phyloP scores from a whole-genome alignment of 2,113 vertebrate genomes.

The Kryptolebias marmoratus region DNA sequence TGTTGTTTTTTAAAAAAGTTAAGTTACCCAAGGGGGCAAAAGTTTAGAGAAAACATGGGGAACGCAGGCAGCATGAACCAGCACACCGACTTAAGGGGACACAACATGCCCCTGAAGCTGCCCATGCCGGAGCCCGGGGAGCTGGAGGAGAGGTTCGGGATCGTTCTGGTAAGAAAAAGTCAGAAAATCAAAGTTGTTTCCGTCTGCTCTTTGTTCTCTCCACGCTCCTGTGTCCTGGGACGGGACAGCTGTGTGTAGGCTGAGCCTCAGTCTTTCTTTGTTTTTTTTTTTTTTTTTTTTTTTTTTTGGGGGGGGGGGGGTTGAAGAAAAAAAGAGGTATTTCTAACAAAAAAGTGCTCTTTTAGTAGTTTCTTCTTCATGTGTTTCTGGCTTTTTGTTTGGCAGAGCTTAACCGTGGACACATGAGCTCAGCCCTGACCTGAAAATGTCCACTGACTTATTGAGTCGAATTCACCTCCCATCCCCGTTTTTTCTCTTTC shows the following conservation, averaged over 20 bases:
- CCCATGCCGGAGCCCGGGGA: slow-evolving; percentile 94
- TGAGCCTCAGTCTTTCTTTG: slow-evolving; percentile 44
- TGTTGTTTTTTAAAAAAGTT: too few species aligned
- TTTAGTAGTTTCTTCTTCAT: too few species aligned
- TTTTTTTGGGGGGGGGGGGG: too few species aligned
- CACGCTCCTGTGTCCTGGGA: slow-evolving; percentile 52
- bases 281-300: slow-evolving; percentile 54
- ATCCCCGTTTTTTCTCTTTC: too few species aligned
- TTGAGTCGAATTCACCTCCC: too few species aligned
- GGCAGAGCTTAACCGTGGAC: too few species aligned
- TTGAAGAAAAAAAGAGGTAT: too few species aligned
- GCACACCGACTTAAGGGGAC: slow-evolving; percentile 89
- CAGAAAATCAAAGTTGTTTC: slow-evolving; percentile 5
- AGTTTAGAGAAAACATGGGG: slow-evolving; percentile 83
- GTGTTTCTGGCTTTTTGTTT: too few species aligned
- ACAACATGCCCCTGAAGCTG: slow-evolving; percentile 90
- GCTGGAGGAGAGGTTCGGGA: slow-evolving; percentile 93
- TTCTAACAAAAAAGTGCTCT: too few species aligned
- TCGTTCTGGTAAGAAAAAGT: slow-evolving; percentile 87
- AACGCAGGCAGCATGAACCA: slow-evolving; percentile 97
- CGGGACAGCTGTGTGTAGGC: slow-evolving; percentile 66
- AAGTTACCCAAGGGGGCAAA: slow-evolving; percentile 14
- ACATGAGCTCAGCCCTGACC: too few species aligned
- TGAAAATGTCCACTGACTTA: too few species aligned
- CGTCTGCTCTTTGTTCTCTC: slow-evolving; percentile 53